Evolutionary conservation across 2,888 invertebrate genomes (phyloP), one percentile per base, ranked within the genome.

Genomic region (Spodoptera exigua): DNA sequence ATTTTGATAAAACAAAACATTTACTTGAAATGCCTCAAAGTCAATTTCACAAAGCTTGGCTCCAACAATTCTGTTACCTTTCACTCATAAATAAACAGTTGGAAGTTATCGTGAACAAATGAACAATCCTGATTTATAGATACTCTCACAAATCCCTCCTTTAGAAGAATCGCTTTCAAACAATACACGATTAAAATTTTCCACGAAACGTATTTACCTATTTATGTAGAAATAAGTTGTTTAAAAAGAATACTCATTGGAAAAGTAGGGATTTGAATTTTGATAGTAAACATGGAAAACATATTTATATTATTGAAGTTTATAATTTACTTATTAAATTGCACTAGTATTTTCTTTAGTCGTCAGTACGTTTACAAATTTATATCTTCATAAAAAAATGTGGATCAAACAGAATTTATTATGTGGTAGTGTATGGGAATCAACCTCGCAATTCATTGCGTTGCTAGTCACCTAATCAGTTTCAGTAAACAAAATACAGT

Each of bases 121-220:
- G 45, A 53, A 55, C 34, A 48, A 74, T 52, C 37, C 11, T 44
- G 55, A 62, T 74, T 70, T 55, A 74, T 74, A 46, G 51, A 66
- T 43, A 49, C 32, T 39, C 16, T 35, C 47, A 53, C 54, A 37
- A 62, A 61, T 55, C 40, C 51, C 52, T n/a, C 37, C 43, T 12
- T 51, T 27, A 60, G 55, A 54, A 70, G 47, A 74, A 56, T 36
- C 10, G 27, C 1, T 13, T 49, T 45, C 44, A 35, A 52, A 69
- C 74, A 75, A 71, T 71, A 52, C 72, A 44, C 55, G 46, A 76
- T 72, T 72, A 66, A 76, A 70, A 66, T 34, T 48, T 51, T 32
- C 41, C 47, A 27, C 32, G 12, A 62, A 49, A 56, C 27, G 43
- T 56, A 60, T 62, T 70, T 54, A 56, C 51, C 36, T 51, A 56